Evolutionary conservation across 1,140 invertebrate genomes (phyloP).

Genomic region (Psilanteris sp.): DNA sequence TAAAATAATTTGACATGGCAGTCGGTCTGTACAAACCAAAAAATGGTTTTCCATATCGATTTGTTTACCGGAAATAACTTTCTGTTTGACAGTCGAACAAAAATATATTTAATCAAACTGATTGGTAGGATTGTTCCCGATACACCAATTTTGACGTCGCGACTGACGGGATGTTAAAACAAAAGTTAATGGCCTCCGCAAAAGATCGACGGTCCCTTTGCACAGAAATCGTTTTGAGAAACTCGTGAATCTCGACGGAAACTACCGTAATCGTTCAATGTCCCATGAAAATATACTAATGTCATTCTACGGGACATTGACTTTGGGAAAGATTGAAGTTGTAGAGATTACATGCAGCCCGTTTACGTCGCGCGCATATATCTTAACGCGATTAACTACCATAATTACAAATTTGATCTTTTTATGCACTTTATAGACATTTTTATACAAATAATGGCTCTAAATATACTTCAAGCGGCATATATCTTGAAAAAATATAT

Average conservation of each 20-base stretch:
- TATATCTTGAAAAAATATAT: too few relatives aligned
- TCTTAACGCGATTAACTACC: conserved; percentile 15
- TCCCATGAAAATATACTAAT: conserved; percentile 53
- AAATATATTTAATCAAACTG: conserved; percentile 8
- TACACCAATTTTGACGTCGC: conserved; percentile 10
- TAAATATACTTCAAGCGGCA: too few relatives aligned
- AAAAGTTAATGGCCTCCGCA: conserved; percentile 22
- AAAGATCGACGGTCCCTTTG: neutral
- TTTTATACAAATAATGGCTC: too few relatives aligned
- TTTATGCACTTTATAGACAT: too few relatives aligned
- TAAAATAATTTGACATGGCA: too few relatives aligned
- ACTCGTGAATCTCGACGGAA: conserved; percentile 24
- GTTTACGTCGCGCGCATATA: conserved; percentile 18
- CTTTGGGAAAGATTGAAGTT: conserved; percentile 38
- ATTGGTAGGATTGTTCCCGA: conserved; percentile 1
- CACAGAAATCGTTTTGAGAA: neutral
- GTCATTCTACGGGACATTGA: conserved; percentile 45
- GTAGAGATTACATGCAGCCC: conserved; percentile 37
- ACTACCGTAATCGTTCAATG: conserved; percentile 47
- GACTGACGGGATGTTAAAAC: neutral
- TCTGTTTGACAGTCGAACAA: too few relatives aligned
- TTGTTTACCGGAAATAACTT: too few relatives aligned
- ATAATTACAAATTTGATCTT: neutral
- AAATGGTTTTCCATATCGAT: too few relatives aligned
- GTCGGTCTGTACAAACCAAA: too few relatives aligned